Percentiles rank a stretch among this genome's conserved stretches.
Conservation (phyloP, 2,797 vertebrate species). For the Artibeus jamaicensis region DNA sequence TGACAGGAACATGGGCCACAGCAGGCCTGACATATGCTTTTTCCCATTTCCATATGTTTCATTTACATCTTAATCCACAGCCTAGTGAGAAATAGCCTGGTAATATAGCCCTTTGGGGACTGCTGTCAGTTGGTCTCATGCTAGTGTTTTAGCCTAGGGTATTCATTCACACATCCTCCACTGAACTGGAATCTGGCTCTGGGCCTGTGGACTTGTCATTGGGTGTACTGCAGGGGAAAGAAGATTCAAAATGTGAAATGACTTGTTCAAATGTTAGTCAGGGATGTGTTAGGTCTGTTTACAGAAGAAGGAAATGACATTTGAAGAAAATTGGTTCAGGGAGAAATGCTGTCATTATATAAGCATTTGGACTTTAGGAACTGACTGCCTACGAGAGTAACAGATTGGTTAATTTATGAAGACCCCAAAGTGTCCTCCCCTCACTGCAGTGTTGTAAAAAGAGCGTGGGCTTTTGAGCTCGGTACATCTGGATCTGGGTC, state of each 20-base stretch:
- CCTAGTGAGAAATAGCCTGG: conserved; percentile 11
- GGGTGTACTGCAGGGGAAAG: conserved; percentile 49
- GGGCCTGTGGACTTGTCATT: conserved; percentile 30
- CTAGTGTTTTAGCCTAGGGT: conserved; percentile 52
- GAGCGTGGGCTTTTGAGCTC: background rate
- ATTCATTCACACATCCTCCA: conserved; percentile 29
- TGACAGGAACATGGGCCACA: conserved; percentile 35
- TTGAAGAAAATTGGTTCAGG: conserved; percentile 54
- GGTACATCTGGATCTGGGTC: background rate
- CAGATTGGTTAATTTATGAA: background rate
- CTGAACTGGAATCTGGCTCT: conserved; percentile 47
- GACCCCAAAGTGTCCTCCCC: background rate
- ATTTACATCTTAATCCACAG: conserved; percentile 57
- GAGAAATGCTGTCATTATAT: conserved; percentile 55
- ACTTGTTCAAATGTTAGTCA: conserved; percentile 64
- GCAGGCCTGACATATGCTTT: conserved; percentile 51
- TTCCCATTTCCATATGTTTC: conserved; percentile 50
- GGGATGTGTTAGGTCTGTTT: conserved; percentile 63
- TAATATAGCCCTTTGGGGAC: background rate
- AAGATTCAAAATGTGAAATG: conserved; percentile 63
- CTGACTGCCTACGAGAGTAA: background rate
- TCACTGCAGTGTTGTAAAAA: background rate
- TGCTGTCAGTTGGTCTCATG: conserved; percentile 16
- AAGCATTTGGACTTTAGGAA: conserved; percentile 48
- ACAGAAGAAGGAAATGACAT: conserved; percentile 56